Evolutionary conservation across 1,140 invertebrate genomes (phyloP).

Genomic region (Uloborus diversus): DNA sequence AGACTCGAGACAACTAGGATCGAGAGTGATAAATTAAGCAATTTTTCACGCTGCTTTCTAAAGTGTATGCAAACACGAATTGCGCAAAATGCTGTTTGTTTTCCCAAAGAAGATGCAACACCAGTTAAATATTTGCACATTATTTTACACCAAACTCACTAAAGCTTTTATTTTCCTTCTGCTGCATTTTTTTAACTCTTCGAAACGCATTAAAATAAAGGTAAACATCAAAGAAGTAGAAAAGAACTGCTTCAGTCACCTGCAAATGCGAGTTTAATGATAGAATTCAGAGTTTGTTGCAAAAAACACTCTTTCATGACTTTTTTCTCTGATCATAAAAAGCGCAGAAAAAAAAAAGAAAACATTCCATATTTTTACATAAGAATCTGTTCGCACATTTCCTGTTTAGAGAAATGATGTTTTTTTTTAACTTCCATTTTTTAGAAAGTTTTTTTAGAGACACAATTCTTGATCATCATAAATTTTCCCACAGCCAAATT

Average conservation of each 20-base stretch:
- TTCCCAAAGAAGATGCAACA: no score
- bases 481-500: neutral
- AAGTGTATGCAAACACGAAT: no score
- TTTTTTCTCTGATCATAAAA: neutral
- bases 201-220: neutral
- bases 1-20: no score
- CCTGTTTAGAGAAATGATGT: conserved; percentile 8
- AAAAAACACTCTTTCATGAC: neutral
- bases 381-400: neutral
- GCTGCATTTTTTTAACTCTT: neutral
- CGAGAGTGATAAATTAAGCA: no score
- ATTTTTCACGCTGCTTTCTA: no score
- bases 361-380: neutral
- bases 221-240: neutral
- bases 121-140: no score
- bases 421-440: conserved; percentile 20
- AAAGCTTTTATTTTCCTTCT: no score
- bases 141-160: no score
- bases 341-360: neutral
- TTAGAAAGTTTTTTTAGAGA: neutral
- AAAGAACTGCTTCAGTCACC: neutral
- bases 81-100: no score
- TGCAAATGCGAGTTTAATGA: conserved; percentile 34
- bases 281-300: neutral
- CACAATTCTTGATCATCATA: neutral